phyloP scores from a whole-genome alignment of 2,797 vertebrate species.

The Sciaenops ocellatus region DNA sequence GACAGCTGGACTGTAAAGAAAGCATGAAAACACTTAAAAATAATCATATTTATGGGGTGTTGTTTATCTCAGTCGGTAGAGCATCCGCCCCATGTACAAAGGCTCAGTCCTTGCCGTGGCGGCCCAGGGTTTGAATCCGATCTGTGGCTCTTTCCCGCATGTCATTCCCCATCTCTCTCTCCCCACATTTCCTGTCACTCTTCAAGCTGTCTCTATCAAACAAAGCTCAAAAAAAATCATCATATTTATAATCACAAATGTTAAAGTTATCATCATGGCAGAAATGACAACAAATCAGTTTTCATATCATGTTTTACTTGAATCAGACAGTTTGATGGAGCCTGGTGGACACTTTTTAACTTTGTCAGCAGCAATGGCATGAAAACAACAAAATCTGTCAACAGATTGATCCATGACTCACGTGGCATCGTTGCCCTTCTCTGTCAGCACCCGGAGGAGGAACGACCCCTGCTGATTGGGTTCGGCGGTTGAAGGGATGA shows the following conservation, averaged over 20 bases:
- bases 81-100: too few species aligned
- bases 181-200: too few species aligned
- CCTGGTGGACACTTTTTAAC: background rate
- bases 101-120: too few species aligned
- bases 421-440: slow-evolving; percentile 72
- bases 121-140: too few species aligned
- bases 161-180: too few species aligned
- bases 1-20: slow-evolving; percentile 63
- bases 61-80: too few species aligned
- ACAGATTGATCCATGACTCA: slow-evolving; percentile 50
- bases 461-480: slow-evolving; percentile 80
- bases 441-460: slow-evolving; percentile 82
- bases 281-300: background rate
- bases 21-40: slow-evolving; percentile 17
- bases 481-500: slow-evolving; percentile 76
- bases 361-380: background rate
- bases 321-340: background rate
- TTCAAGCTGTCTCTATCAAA: too few species aligned
- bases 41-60: background rate
- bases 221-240: too few species aligned
- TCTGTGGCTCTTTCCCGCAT: too few species aligned
- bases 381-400: background rate
- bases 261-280: background rate
- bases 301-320: background rate
- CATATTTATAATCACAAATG: background rate